These are phyloP conservation scores for Elgaria multicarinata DNA, from an alignment of 2,113 vertebrate genomes.

Conservation along the genomic window DNA sequence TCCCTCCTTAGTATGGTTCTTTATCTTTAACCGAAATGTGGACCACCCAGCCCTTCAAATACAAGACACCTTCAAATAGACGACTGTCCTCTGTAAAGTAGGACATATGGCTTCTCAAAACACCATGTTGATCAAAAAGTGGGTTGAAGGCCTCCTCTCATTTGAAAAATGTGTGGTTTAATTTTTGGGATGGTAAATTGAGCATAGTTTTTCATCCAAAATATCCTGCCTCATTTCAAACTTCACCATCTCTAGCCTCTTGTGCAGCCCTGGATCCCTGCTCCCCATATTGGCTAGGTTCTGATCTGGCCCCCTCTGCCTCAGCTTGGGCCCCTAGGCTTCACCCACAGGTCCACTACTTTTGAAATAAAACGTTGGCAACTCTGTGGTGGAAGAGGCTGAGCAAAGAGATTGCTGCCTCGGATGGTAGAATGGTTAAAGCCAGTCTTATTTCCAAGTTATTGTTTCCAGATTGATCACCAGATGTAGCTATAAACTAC, in stretches of 20 bases:
- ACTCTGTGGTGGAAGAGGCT: background rate
- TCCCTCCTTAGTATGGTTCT: too few relatives aligned
- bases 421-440: background rate
- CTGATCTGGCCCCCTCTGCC: background rate
- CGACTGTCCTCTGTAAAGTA: too few relatives aligned
- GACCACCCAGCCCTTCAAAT: too few relatives aligned
- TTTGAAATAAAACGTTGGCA: background rate
- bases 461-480: background rate
- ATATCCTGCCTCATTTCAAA: background rate
- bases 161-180: background rate
- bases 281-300: background rate
- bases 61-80: too few relatives aligned
- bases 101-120: background rate
- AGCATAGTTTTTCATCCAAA: background rate
- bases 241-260: background rate
- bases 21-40: too few relatives aligned
- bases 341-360: background rate
- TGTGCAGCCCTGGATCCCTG: background rate
- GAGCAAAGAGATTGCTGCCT: background rate
- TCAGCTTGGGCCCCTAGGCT: background rate
- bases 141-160: background rate
- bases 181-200: background rate
- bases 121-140: background rate
- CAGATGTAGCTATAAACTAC: too few relatives aligned
- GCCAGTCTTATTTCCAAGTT: background rate